Evolutionary conservation across 2,797 vertebrate genomes (phyloP).

Genomic region (Sciurus vulgaris): DNA sequence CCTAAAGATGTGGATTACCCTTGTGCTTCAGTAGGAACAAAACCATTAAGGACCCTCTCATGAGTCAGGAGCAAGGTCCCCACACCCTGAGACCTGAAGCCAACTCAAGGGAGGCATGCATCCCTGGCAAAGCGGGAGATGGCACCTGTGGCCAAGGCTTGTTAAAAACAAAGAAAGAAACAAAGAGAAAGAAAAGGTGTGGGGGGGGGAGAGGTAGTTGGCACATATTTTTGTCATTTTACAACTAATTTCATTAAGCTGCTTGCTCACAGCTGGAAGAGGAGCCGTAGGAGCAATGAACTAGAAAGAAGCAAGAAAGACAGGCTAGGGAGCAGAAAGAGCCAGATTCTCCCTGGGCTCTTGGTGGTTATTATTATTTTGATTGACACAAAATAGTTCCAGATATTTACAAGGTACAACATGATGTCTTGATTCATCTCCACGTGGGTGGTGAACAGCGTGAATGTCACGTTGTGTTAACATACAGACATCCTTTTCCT

Average conservation of each 20-base stretch:
- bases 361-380: background rate
- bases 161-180: background rate
- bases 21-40: background rate
- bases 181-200: background rate
- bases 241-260: background rate
- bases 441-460: background rate
- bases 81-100: background rate
- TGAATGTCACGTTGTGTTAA: background rate
- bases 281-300: background rate
- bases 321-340: background rate
- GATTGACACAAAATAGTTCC: background rate
- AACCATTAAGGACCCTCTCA: background rate
- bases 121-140: background rate
- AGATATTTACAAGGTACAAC: background rate
- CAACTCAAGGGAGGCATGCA: background rate
- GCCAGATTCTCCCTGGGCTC: background rate
- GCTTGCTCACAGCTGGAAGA: background rate
- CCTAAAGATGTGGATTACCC: background rate
- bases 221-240: background rate
- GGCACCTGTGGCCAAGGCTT: background rate
- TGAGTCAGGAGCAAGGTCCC: background rate
- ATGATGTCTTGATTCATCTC: background rate
- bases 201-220: background rate
- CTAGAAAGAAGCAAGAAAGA: background rate
- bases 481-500: background rate